These are phyloP conservation scores for Ectemnius continuus DNA, from an alignment of 2,888 invertebrate species.

Conservation along the genomic window DNA sequence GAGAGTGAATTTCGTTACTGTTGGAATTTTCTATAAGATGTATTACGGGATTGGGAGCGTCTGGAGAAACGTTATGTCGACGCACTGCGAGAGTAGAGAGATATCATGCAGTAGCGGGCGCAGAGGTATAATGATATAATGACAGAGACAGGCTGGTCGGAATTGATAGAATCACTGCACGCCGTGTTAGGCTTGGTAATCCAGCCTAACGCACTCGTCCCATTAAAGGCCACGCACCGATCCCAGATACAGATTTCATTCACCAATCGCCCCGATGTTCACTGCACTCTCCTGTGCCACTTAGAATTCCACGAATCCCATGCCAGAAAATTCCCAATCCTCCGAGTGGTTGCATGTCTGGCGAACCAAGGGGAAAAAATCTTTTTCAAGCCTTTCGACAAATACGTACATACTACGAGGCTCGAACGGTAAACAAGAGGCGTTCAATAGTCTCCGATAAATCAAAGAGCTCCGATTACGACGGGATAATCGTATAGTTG, in stretches of 20 bases:
- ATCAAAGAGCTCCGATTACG: constrained; percentile 27
- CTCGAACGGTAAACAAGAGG: not conserved
- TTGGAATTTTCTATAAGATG: too few relatives aligned
- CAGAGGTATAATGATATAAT: constrained; percentile 74
- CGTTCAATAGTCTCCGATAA: constrained; percentile 27
- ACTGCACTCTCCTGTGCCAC: too few relatives aligned
- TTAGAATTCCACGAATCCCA: too few relatives aligned
- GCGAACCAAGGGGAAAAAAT: too few relatives aligned
- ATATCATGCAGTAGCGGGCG: constrained; percentile 54
- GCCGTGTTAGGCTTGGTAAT: constrained; percentile 68
- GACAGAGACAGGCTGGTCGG: constrained; percentile 71
- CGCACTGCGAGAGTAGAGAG: constrained; percentile 33
- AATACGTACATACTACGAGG: not conserved
- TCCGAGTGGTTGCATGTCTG: too few relatives aligned
- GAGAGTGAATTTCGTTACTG: too few relatives aligned
- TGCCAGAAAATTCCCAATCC: too few relatives aligned
- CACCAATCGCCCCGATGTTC: constrained; percentile 20
- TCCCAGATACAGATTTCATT: constrained; percentile 51
- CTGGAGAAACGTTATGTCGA: not conserved
- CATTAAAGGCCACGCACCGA: constrained; percentile 50
- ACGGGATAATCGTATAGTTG: constrained; percentile 46
- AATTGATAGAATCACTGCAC: constrained; percentile 75
- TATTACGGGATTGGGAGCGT: not conserved
- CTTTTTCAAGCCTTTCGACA: too few relatives aligned
- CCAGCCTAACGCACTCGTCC: constrained; percentile 60